Percentiles rank a stretch among this genome's conserved stretches.
phyloP scores from a whole-genome alignment of 2,797 vertebrate species.

The Lagocephalus sceleratus region DNA sequence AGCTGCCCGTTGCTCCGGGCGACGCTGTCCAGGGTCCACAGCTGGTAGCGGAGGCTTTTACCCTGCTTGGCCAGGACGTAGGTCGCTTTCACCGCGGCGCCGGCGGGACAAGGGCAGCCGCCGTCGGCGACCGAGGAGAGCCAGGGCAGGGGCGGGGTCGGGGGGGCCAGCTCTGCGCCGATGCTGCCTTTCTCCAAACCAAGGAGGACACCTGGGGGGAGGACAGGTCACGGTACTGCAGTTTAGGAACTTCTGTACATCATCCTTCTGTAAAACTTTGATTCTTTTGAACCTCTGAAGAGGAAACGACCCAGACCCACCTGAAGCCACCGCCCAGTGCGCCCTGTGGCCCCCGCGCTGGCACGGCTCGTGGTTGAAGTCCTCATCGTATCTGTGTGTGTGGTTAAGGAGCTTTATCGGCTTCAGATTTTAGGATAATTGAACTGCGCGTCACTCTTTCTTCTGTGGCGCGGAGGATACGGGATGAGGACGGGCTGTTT shows the following conservation, averaged over 20 bases:
- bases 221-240: not conserved
- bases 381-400: constrained; percentile 84
- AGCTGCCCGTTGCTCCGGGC: constrained; percentile 84
- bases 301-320: constrained; percentile 56
- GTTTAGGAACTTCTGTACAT: not conserved
- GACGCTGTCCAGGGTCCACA: constrained; percentile 80
- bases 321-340: constrained; percentile 88
- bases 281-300: not conserved
- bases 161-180: constrained; percentile 32
- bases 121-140: constrained; percentile 26
- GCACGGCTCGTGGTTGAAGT: constrained; percentile 90
- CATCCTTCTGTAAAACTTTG: too few species aligned
- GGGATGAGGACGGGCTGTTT: constrained; percentile 84
- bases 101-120: constrained; percentile 28
- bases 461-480: constrained; percentile 75
- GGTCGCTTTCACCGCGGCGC: constrained; percentile 46
- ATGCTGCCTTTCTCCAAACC: constrained; percentile 63
- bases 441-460: not conserved
- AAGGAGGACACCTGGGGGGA: constrained; percentile 77
- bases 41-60: constrained; percentile 86
- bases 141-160: constrained; percentile 69
- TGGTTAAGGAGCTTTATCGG: too few species aligned
- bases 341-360: constrained; percentile 80
- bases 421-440: too few species aligned
- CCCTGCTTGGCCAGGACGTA: constrained; percentile 89